Base-by-base conservation (phyloP, 2,113 vertebrate species). In the Astatotilapia flaviijosephi region DNA sequence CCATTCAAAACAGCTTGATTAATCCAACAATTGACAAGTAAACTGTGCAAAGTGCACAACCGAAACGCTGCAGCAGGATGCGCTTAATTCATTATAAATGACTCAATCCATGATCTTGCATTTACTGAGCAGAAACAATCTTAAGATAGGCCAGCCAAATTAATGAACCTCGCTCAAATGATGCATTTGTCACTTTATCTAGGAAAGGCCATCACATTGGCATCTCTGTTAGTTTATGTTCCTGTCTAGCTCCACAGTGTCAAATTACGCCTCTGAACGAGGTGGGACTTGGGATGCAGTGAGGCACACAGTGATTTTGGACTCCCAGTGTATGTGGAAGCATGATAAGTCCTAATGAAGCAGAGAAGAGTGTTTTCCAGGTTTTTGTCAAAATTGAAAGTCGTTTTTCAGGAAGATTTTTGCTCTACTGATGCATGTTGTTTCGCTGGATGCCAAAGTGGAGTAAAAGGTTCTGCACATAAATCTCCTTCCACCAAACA, bases 191-290 rank as follows among this genome's bases (percentile, higher is more conserved):
- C 87, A 56, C 55, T 87, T 8, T 28, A 88, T 84, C 40, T 73
- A 77, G 89, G 85, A 91, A 37, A 86, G 88, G 81, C 88, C 83
- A 88, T 79, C 55, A 31, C 6, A 47, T 62, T 68, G n/a, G 47
- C 80, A 89, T 87, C 77, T 75, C 53, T 88, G 68, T 83, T 90
- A 87, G 68, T 94, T 86, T 90, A 89, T 88, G 88, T 81, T 86
- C 80, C 86, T 82, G 79, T 87, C 80, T 31, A 28, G 56, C 62
- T 9, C 60, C 23, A 37, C 19, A 37, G 62, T 82, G 60, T 85
- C 62, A 55, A 85, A 88, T 79, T 84, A 79, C 14, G 12, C 58
- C 17, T 80, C 19, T 86, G 87, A 83, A 81, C 49, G 55, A 26
- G 28, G 79, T 80, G 37, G n/a, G 56, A 80, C 65, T 88, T 2